Percentiles rank a stretch among this genome's conserved stretches.
Evolutionary conservation across 2,888 invertebrate species (phyloP).

Genomic region (Diploptera punctata): DNA sequence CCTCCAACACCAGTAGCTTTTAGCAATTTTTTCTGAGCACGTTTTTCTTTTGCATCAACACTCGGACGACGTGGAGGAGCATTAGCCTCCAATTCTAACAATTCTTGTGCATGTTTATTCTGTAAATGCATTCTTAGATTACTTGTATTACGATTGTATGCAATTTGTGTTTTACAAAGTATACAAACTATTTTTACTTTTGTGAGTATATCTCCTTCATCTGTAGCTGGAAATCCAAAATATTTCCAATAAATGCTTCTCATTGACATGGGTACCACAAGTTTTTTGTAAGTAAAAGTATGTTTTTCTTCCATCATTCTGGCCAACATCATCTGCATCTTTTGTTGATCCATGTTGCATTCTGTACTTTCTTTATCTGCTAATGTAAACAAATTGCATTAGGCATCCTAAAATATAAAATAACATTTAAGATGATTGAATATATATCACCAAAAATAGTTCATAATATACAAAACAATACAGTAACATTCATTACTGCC

Average conservation of each 20-base stretch:
- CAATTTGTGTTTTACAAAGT: conserved; percentile 58
- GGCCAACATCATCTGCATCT: conserved; percentile 49
- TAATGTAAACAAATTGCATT: not conserved
- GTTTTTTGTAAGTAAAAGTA: conserved; percentile 55
- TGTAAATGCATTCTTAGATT: conserved; percentile 60
- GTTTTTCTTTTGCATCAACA: conserved; percentile 48
- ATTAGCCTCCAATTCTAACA: conserved; percentile 52
- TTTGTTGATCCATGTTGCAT: conserved; percentile 32
- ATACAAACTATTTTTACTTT: conserved; percentile 58
- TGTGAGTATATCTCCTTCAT: conserved; percentile 54
- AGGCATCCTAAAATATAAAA: too few relatives aligned
- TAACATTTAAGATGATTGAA: too few relatives aligned
- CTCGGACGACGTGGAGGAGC: conserved; percentile 49
- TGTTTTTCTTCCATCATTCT: conserved; percentile 50
- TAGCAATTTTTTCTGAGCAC: conserved; percentile 52
- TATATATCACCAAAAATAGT: too few relatives aligned
- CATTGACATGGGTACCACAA: conserved; percentile 60
- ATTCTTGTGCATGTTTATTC: conserved; percentile 56
- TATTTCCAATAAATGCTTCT: conserved; percentile 61
- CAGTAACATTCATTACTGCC: not conserved
- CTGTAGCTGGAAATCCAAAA: conserved; percentile 60
- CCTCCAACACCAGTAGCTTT: conserved; percentile 32
- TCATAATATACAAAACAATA: not conserved
- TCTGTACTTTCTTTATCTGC: conserved; percentile 8
- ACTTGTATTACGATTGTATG: conserved; percentile 60